phyloP scores from a whole-genome alignment of 2,888 invertebrate species.

The Diplazon laetatorius region DNA sequence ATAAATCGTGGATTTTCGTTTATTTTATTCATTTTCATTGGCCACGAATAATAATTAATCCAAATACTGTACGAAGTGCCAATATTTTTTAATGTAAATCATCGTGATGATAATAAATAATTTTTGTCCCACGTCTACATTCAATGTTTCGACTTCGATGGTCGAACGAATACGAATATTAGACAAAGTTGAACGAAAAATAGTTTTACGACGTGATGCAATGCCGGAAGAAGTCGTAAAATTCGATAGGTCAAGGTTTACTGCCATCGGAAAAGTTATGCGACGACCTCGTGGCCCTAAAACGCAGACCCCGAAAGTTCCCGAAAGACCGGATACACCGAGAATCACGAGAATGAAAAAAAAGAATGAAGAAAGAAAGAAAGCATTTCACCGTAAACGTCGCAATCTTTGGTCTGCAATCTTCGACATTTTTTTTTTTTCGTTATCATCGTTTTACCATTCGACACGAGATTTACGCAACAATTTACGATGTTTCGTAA shows the following conservation, averaged over 20 bases:
- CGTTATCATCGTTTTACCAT: constrained; percentile 6
- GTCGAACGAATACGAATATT: not conserved
- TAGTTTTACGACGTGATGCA: not conserved
- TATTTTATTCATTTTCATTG: too few species aligned
- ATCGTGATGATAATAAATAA: too few species aligned
- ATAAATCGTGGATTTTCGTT: too few species aligned
- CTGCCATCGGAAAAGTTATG: not conserved
- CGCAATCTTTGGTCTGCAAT: constrained; percentile 30
- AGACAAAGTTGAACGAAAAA: not conserved
- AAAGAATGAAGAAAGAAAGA: too few species aligned
- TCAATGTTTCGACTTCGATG: not conserved
- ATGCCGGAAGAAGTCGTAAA: not conserved
- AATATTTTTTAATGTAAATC: too few species aligned
- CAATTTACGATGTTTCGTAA: not conserved
- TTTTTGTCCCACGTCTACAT: too few species aligned
- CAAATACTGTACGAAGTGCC: too few species aligned
- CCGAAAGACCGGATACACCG: not conserved
- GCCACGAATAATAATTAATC: too few species aligned
- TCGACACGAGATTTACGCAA: constrained; percentile 5
- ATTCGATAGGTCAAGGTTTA: not conserved
- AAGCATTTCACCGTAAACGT: not conserved
- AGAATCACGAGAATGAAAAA: not conserved
- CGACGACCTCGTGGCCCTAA: too few species aligned
- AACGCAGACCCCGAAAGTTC: too few species aligned
- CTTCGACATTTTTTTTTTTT: constrained; percentile 31